Evolutionary conservation across 2,888 invertebrate genomes (phyloP), one percentile per base, ranked within the genome.

Genomic region (Lordiphosa andalusiaca): DNA sequence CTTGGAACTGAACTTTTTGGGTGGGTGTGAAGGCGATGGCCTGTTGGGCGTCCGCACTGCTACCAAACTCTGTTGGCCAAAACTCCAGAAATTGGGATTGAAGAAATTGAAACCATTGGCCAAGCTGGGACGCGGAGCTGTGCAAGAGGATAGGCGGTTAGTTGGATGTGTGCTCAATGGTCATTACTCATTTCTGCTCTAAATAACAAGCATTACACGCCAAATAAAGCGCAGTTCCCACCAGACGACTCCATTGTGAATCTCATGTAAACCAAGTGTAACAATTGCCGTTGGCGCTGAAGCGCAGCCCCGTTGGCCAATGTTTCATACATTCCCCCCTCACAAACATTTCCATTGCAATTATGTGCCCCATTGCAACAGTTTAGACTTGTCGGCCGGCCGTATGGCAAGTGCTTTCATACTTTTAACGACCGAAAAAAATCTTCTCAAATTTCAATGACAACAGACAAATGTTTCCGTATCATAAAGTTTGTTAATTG

Each of bases 71-170:
- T 86, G 86, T 55, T 69, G 76, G 0, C 85, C 83, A 49, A 87
- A 84, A 30, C 59, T 77, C 86, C 88, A 87, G 62, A 87, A 85
- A 38, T 68, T 71, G 3, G 74, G 71, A 53, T 75, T 72, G 41
- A 87, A 81, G 41, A 86, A 77, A 58, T 84, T 84, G 35, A 87
- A 88, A 6, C 76, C 83, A 36, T 80, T 80, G 57, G 73, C 76
- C 62, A 84, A 52, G 44, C 69, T 78, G 23, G 85, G 85, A 51
- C 80, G 80, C 33, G 83, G 65, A 10, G 80, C 80, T 80, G 48
- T 36, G 30, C 47, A 39, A 41, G 51, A n/a, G 19, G 19, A 53
- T 19, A 53, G 41, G 59, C 42, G 50, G 50, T 5, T 40, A 40
- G 40, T 19, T 53, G 53, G 36, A 67, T 58, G 57, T 62, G 71